phyloP scores from a whole-genome alignment of 2,888 invertebrate species.

The Anarsia innoxiella region DNA sequence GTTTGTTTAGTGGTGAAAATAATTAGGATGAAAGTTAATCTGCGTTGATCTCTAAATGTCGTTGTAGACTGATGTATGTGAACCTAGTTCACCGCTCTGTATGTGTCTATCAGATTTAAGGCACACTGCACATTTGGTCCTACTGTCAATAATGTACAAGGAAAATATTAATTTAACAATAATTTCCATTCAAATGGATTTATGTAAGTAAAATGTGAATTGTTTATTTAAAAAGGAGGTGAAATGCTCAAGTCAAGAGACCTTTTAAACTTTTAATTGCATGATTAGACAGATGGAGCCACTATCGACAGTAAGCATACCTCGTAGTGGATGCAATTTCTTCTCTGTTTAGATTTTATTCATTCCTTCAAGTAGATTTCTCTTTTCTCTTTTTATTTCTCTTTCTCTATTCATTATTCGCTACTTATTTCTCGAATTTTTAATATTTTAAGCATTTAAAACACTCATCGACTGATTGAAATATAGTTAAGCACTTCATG shows the following conservation, averaged over 20 bases:
- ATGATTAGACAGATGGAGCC: conserved; percentile 31
- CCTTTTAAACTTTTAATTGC: conserved; percentile 68
- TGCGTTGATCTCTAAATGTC: conserved; percentile 15
- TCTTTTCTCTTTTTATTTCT: conserved; percentile 32
- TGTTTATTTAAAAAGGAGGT: conserved; percentile 27
- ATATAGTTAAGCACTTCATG: conserved; percentile 42
- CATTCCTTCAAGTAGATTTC: conserved; percentile 58
- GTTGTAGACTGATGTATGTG: conserved; percentile 14
- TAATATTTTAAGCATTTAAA: conserved; percentile 52
- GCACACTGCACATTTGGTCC: conserved; percentile 23
- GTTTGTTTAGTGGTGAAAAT: conserved; percentile 27
- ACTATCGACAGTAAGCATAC: conserved; percentile 32
- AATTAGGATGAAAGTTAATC: conserved; percentile 23
- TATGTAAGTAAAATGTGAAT: conserved; percentile 23
- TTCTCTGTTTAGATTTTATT: conserved; percentile 44
- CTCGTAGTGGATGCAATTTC: conserved; percentile 24
- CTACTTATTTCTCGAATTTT: conserved; percentile 28
- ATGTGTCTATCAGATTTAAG: conserved; percentile 19
- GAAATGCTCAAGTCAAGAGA: conserved; percentile 47
- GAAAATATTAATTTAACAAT: too few species aligned
- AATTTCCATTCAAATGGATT: conserved; percentile 15
- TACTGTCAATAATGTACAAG: too few species aligned
- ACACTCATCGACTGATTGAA: conserved; percentile 54
- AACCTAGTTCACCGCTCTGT: conserved; percentile 23
- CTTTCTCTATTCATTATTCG: neutral